Evolutionary conservation across 2,797 vertebrate species (phyloP), one percentile per base, ranked within the genome.

Genomic region (Macrochelys suwanniensis): DNA sequence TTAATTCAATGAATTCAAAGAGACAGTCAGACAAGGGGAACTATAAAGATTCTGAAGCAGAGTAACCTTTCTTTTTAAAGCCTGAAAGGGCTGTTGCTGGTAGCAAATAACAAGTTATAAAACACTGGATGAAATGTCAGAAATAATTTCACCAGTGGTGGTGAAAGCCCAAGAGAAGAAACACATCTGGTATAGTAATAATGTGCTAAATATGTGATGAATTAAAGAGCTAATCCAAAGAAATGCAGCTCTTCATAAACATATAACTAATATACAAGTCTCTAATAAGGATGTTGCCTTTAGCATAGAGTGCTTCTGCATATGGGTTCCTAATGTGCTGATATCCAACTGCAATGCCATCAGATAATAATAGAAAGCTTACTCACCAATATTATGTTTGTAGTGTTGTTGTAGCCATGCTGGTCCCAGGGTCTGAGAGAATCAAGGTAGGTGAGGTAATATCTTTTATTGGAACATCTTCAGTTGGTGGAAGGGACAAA

Each of bases 81-180:
- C 84, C 2, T 3, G 26, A 50, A 59, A 0, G 0, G 49, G 53
- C 23, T 13, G 25, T 16, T n/a, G 49, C 77, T 88, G 87, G 65
- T 31, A 90, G 87, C 89, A 94, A 65, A 82, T 84, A 92, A 78
- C 16, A 83, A 89, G n/a, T 88, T 21, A 76, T 87, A 79, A 84
- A 26, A 51, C 57, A 71, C 33, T 84, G 42, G 31, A 5, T 77
- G 84, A 89, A 81, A 80, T 78, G 19, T 89, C 89, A 80, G 28
- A 85, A 85, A 50, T 42, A 5, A 87, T 90, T 94, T 87, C 85
- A 81, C 25, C 82, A 59, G 19, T 49, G 49, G 61, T 74, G 59
- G 77, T 33, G 42, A 80, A 96, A 87, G 74, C 33, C 65, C 51
- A 88, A 61, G 11, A 74, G 33, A 53, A 89, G 42, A 91, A 95